Evolutionary conservation across 2,888 invertebrate genomes (phyloP).

Genomic region (Cenopis cana): DNA sequence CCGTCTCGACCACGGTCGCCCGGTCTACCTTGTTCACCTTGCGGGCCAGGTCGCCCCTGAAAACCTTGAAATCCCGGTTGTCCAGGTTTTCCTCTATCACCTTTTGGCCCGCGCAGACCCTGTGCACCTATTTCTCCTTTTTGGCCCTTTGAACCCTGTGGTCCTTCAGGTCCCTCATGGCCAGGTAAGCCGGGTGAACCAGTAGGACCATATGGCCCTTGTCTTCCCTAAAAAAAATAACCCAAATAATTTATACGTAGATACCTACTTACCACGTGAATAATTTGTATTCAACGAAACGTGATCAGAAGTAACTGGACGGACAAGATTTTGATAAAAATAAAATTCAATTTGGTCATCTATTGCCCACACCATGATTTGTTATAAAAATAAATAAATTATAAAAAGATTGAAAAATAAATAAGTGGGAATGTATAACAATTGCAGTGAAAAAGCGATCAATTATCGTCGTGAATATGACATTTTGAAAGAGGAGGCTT

Average conservation of each 20-base stretch:
- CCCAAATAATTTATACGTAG: background rate
- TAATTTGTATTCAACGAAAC: too few relatives aligned
- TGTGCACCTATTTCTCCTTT: constrained; percentile 94
- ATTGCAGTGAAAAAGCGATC: too few relatives aligned
- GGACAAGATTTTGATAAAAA: too few relatives aligned
- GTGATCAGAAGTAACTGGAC: too few relatives aligned
- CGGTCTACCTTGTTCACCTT: constrained; percentile 87
- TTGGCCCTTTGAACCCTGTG: constrained; percentile 94
- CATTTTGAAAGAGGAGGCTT: too few relatives aligned
- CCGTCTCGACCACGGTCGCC: constrained; percentile 96
- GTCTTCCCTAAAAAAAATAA: constrained; percentile 86
- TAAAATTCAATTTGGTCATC: too few relatives aligned
- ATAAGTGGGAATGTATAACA: too few relatives aligned
- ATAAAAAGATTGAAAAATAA: too few relatives aligned
- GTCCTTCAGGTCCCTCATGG: constrained; percentile 93
- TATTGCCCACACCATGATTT: too few relatives aligned
- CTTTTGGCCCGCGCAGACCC: constrained; percentile 93
- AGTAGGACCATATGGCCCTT: constrained; percentile 88
- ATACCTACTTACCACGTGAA: background rate
- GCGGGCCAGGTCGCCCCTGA: constrained; percentile 76
- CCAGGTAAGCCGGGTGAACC: constrained; percentile 92
- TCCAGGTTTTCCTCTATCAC: constrained; percentile 94
- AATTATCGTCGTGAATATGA: too few relatives aligned
- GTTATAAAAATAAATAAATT: too few relatives aligned
- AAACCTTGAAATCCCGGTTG: constrained; percentile 94